A percentile compares a stretch with the other conserved stretches of the same genome.
Evolutionary conservation across 1,140 invertebrate species (phyloP).

Genomic region (Philotrypesis tridentata): DNA sequence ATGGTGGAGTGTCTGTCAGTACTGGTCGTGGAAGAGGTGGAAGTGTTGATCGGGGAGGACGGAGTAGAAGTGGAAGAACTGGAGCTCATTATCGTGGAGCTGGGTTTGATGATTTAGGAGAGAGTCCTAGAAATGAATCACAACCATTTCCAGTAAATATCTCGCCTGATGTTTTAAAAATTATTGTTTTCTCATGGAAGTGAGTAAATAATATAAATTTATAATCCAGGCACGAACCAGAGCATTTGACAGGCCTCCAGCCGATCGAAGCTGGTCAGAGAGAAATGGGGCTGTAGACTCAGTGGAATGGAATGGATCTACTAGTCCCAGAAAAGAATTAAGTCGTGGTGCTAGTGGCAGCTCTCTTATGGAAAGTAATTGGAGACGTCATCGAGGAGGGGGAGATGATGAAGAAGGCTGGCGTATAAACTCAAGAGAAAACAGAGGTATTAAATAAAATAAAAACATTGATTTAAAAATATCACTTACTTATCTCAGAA

Average conservation of each 20-base stretch:
- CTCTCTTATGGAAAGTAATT: slow-evolving; percentile 77
- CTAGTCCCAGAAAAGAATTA: slow-evolving; percentile 78
- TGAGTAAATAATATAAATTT: slow-evolving; percentile 31
- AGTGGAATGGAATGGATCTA: slow-evolving; percentile 77
- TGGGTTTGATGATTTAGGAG: slow-evolving; percentile 74
- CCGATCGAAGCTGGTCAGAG: slow-evolving; percentile 76
- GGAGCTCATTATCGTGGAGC: slow-evolving; percentile 76
- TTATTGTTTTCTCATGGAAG: slow-evolving; percentile 16
- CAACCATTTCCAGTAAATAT: slow-evolving; percentile 66
- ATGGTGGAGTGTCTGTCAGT: slow-evolving; percentile 65
- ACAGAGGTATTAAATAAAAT: slow-evolving; percentile 71
- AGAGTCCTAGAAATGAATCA: slow-evolving; percentile 66
- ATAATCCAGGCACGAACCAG: slow-evolving; percentile 63
- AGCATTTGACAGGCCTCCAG: slow-evolving; percentile 70
- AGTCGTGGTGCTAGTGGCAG: slow-evolving; percentile 72
- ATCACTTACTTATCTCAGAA: no score
- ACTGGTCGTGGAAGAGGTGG: slow-evolving; percentile 75
- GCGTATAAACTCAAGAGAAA: slow-evolving; percentile 72
- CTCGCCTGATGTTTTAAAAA: slow-evolving; percentile 25
- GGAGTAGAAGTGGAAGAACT: slow-evolving; percentile 75
- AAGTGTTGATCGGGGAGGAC: slow-evolving; percentile 75
- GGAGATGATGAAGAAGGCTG: slow-evolving; percentile 79
- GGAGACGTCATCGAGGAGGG: slow-evolving; percentile 75
- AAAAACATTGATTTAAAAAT: not conserved
- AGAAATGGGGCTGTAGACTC: slow-evolving; percentile 77